A percentile compares a stretch with the other conserved stretches of the same genome.
These are phyloP conservation scores for Cecidostiba fungosa DNA, from an alignment of 2,888 invertebrate genomes.

Conservation along the genomic window DNA sequence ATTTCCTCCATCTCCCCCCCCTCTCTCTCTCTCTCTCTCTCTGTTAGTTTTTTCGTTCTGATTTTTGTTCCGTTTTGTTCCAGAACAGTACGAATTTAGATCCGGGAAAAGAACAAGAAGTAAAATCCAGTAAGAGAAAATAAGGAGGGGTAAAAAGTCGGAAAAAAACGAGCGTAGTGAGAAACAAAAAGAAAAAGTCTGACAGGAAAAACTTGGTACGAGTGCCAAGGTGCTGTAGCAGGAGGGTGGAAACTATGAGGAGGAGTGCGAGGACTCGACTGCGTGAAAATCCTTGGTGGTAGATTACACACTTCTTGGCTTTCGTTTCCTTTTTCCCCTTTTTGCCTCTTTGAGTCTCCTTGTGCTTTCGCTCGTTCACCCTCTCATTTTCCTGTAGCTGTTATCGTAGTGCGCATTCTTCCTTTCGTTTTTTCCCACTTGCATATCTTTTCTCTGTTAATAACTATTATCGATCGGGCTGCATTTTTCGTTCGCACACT, in stretches of 20 bases:
- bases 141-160: neutral
- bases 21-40: neutral
- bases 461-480: neutral
- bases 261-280: neutral
- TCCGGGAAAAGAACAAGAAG: neutral
- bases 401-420: neutral
- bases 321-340: neutral
- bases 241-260: neutral
- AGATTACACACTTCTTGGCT: neutral
- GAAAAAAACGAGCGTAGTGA: neutral
- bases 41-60: neutral
- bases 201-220: constrained; percentile 10
- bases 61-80: neutral
- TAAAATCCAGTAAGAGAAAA: neutral
- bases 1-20: neutral
- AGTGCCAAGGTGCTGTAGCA: neutral
- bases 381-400: neutral
- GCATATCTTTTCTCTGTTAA: neutral
- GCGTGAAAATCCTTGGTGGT: constrained; percentile 23
- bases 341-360: neutral
- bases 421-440: neutral
- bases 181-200: constrained; percentile 24
- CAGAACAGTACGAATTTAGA: neutral
- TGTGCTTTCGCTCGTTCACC: neutral
- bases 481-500: neutral